phyloP scores from a whole-genome alignment of 1,140 invertebrate species.

The Drepana arcuata region DNA sequence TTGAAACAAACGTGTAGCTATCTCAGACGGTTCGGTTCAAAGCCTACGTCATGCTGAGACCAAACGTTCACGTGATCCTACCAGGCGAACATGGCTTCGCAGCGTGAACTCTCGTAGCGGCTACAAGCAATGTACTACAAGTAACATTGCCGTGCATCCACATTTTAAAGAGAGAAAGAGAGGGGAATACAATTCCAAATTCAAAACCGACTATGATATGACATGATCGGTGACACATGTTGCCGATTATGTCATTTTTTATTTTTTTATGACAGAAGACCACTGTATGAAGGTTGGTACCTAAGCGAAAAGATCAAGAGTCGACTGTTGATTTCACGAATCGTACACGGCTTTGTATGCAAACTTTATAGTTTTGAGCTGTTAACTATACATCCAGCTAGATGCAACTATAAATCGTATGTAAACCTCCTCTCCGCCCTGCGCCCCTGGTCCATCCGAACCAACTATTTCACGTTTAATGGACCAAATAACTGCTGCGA shows the following conservation, averaged over 20 bases:
- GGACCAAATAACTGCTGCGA: constrained; percentile 49
- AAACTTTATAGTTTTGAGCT: no score
- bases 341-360: no score
- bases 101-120: constrained; percentile 18
- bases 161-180: no score
- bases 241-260: constrained; percentile 21
- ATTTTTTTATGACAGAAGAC: constrained; percentile 33
- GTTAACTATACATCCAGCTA: no score
- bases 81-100: constrained; percentile 30
- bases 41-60: constrained; percentile 29
- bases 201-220: no score
- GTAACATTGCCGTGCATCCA: no score
- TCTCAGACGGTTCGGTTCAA: not conserved
- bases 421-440: constrained; percentile 33
- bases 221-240: no score
- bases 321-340: no score
- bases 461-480: constrained; percentile 57
- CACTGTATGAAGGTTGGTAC: constrained; percentile 21
- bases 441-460: constrained; percentile 28
- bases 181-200: no score
- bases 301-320: no score
- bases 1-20: no score
- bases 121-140: no score
- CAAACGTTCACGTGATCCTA: constrained; percentile 18
- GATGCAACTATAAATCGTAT: constrained; percentile 41